Percentiles rank a stretch among this genome's conserved stretches.
Evolutionary conservation across 2,797 vertebrate species (phyloP).

Genomic region (Sebastes goodei): DNA sequence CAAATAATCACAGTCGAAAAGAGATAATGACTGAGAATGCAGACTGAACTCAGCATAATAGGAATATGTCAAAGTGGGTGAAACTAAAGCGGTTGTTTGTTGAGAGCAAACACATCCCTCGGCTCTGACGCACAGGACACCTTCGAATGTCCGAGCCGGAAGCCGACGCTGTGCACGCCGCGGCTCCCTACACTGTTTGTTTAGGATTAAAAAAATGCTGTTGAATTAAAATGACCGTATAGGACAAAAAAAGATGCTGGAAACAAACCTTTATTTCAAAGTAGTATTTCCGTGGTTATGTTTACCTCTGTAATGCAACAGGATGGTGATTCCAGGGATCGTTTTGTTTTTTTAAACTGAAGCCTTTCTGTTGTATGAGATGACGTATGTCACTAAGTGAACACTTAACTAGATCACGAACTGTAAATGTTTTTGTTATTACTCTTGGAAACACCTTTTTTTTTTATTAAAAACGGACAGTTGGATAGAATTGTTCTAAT

Average conservation of each 20-base stretch:
- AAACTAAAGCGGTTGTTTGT: conserved; percentile 50
- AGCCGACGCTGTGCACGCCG: conserved; percentile 62
- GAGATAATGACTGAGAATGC: conserved; percentile 57
- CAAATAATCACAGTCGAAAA: conserved; percentile 50
- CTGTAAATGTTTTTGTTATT: conserved; percentile 84
- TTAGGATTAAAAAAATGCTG: conserved; percentile 72
- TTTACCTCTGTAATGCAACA: conserved; percentile 84
- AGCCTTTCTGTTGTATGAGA: conserved; percentile 81
- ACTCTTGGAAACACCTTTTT: conserved; percentile 80
- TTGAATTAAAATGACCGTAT: conserved; percentile 67
- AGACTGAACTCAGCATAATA: conserved; percentile 63
- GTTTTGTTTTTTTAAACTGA: conserved; percentile 73
- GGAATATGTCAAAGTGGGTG: conserved; percentile 32
- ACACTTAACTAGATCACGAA: conserved; percentile 83
- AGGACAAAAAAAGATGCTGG: conserved; percentile 79
- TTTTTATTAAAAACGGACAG: conserved; percentile 80
- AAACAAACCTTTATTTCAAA: conserved; percentile 79
- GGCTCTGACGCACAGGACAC: conserved; percentile 56
- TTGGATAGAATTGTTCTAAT: conserved; percentile 67
- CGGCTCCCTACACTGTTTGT: conserved; percentile 76
- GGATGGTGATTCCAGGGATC: conserved; percentile 78
- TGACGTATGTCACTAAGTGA: conserved; percentile 82
- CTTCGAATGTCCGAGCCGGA: conserved; percentile 64
- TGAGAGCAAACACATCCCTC: conserved; percentile 48
- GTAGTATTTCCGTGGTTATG: conserved; percentile 75